Base-by-base conservation (phyloP, 2,113 vertebrate species). In the Plectropomus leopardus region DNA sequence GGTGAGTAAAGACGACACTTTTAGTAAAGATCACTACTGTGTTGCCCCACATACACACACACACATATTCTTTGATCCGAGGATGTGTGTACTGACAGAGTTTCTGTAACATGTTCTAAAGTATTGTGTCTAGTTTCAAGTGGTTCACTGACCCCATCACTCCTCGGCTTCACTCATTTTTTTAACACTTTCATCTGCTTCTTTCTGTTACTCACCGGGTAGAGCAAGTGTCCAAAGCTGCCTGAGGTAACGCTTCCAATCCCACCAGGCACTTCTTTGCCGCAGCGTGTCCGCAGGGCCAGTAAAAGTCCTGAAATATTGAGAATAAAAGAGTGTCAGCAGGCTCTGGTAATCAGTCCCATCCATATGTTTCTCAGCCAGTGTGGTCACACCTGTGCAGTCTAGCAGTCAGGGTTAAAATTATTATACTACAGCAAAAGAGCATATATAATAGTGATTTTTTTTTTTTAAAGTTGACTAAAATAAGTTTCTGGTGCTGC, bases 71-170 rank as follows among this genome's bases (percentile, higher is more conserved):
- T 70, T 45, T 47, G 16, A 28, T 45, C 15, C 7, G 2, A 28
- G 57, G 67, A 36, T 5, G 28, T 53, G 19, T 24, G 59, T 30
- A 54, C 23, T 11, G 34, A 64, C n/a, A 7, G 24, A 55, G 15
- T 15, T 15, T n/a, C 21, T 54, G n/a, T 71, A 16, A 71, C 48
- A 64, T 26, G n/a, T 9, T 72, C 50, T 23, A 9, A 72, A 26
- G 23, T 17, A 51, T 1, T 59, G 16, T 13, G 14, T 58, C 28
- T 57, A 4, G 26, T 61, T 66, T 28, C 13, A 19, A 30, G 45
- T 13, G 54, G 11, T 72, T 55, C 54, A 47, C 61, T 30, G 75
- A 67, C 58, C 21, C 24, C 63, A 24, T 47, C 47, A 21, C 59
- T 36, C 28, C 19, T 9, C 6, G 23, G 24, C 44, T 26, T 26